Percentiles rank a stretch among this genome's conserved stretches.
Conservation (phyloP, 2,797 vertebrate species). For the Iguana delicatissima region DNA sequence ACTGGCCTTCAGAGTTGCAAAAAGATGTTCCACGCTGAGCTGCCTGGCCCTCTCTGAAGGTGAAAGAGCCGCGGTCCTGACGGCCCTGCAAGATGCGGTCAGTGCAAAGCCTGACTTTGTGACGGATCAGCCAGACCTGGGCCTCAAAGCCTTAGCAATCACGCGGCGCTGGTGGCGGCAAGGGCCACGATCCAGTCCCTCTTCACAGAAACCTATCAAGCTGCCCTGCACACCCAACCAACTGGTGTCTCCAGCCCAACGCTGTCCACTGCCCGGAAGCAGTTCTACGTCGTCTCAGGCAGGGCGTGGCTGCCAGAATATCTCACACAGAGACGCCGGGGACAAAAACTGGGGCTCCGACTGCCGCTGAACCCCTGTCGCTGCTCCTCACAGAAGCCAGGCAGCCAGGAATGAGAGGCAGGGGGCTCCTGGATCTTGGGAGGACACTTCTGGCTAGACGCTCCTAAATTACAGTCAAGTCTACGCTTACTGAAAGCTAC, state of each 20-base stretch:
- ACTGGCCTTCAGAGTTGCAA: neutral
- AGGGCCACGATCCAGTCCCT: neutral
- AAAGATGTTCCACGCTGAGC: neutral
- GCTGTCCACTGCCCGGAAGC: neutral
- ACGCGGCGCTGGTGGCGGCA: too few relatives aligned
- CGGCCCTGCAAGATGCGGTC: neutral
- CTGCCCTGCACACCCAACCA: neutral
- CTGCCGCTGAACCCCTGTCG: neutral
- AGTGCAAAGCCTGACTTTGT: neutral
- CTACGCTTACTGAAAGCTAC: neutral
- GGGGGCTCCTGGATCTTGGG: neutral
- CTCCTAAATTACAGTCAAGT: neutral
- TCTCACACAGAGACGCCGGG: neutral
- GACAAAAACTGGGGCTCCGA: neutral
- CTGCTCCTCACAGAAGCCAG: neutral
- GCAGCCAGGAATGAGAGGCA: too few relatives aligned
- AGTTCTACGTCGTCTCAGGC: neutral
- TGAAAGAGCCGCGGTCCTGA: too few relatives aligned
- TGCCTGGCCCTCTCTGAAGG: neutral
- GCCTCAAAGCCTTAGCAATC: too few relatives aligned
- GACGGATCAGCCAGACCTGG: neutral
- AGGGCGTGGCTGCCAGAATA: neutral
- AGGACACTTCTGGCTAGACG: neutral
- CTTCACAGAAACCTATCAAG: neutral
- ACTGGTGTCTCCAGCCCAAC: neutral